phyloP scores from a whole-genome alignment of 2,888 invertebrate species.

The Amiota communis region DNA sequence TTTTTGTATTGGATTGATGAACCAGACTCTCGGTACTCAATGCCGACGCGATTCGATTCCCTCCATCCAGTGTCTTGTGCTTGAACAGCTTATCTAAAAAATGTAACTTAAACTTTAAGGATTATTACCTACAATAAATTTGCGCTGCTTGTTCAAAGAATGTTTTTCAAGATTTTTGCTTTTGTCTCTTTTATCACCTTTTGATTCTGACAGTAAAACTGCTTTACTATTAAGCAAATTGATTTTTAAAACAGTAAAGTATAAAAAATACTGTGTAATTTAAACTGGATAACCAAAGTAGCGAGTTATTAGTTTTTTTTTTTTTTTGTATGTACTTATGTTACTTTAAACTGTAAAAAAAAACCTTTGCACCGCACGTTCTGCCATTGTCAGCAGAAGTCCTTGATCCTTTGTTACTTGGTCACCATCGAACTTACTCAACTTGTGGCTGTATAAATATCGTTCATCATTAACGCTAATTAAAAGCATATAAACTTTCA shows the following conservation, averaged over 20 bases:
- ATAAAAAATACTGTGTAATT: too few species aligned
- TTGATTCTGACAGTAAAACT: too few species aligned
- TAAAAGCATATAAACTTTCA: slow-evolving; percentile 66
- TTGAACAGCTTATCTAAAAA: slow-evolving; percentile 61
- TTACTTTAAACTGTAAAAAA: too few species aligned
- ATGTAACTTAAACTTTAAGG: slow-evolving; percentile 70
- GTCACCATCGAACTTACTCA: background rate
- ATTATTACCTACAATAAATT: slow-evolving; percentile 69
- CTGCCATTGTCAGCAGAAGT: too few species aligned
- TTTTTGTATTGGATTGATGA: slow-evolving; percentile 11
- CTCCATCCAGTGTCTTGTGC: background rate
- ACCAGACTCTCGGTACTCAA: slow-evolving; percentile 22
- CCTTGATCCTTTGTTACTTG: too few species aligned
- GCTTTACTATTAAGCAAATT: too few species aligned
- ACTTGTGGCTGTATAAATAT: slow-evolving; percentile 36
- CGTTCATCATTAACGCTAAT: slow-evolving; percentile 64
- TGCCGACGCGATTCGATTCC: background rate
- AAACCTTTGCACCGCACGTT: too few species aligned
- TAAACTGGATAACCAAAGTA: too few species aligned
- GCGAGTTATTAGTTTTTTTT: too few species aligned
- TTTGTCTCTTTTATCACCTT: background rate
- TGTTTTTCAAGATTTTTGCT: slow-evolving; percentile 11
- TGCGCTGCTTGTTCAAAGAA: slow-evolving; percentile 44
- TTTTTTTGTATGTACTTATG: too few species aligned
- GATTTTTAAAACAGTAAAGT: too few species aligned